Evolutionary conservation across 2,888 invertebrate genomes (phyloP), one percentile per base, ranked within the genome.

Genomic region (Ommatoiulus sabulosus): DNA sequence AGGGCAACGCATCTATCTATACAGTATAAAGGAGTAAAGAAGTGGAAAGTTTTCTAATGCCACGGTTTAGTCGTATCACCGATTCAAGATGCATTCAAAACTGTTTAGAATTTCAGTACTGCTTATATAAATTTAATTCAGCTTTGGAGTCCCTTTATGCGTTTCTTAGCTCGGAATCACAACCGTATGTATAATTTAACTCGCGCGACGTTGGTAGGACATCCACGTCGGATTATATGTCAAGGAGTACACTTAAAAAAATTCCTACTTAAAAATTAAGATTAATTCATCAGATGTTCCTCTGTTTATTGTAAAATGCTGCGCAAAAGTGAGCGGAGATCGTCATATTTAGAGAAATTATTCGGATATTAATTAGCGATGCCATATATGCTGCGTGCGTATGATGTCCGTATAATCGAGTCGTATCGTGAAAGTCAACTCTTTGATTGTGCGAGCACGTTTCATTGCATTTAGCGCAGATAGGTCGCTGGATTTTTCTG

Each of bases 221-320:
- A 72, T 20, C 72, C 72, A 72, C 72, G 72, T 72, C 72, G 72
- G 24, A 72, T n/a, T 72, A 20, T 72, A 72, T 72, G 72, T 72
- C 72, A 72, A 72, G 72, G 72, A 20, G 20, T 72, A 72, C 17
- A 20, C 24, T 72, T 72, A 72, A 48, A 8, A 48, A 8, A 20
- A 24, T 24, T 72, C 72, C 20, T 72, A 24, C 24, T 20, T 8
- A 20, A 20, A 72, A 72, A 72, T 72, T 24, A 72, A 72, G 20
- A 72, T 72, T 72, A 72, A 72, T 72, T 72, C 20, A 52, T 15
- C 10, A 3, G 72, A 72, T 5, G 7, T 20, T n/a, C n/a, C n/a
- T 20, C 24, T 20, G n/a, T 72, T 72, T 72, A 72, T 20, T 72
- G 8, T 72, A 72, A 72, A 72, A 72, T 7, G 17, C 63, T 63